Conservation (phyloP, 1,140 invertebrate species). For the Caerostris extrusa region DNA sequence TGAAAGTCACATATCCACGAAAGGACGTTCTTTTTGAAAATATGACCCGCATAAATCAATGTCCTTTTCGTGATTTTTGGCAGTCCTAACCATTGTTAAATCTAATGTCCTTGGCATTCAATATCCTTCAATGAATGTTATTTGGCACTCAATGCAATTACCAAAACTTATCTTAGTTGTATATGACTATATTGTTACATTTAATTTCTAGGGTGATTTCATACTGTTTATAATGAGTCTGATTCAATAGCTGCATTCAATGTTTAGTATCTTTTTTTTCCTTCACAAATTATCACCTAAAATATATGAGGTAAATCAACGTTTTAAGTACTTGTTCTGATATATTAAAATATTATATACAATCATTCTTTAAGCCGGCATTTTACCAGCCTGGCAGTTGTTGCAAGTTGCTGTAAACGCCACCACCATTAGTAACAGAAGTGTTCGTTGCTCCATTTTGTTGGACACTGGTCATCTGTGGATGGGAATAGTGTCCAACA, state of each 20-base stretch:
- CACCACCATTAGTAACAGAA: constrained; percentile 24
- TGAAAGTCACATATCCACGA: background rate
- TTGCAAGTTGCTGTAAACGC: constrained; percentile 61
- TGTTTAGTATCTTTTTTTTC: background rate
- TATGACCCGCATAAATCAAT: constrained; percentile 26
- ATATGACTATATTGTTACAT: no score
- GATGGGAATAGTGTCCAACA: constrained; percentile 47
- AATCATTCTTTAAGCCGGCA: background rate
- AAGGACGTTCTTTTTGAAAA: background rate
- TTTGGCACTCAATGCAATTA: no score
- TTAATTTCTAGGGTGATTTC: no score
- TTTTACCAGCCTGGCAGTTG: constrained; percentile 52
- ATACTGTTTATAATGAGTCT: no score
- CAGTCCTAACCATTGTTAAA: background rate
- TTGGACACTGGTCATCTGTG: constrained; percentile 51
- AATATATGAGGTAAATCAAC: background rate
- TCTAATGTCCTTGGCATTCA: no score
- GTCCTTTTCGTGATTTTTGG: background rate
- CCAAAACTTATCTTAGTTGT: no score
- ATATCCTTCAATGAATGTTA: no score
- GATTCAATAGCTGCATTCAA: background rate
- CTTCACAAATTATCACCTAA: background rate
- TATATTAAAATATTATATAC: background rate
- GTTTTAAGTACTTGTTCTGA: background rate
- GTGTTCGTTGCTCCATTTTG: constrained; percentile 37